These are phyloP conservation scores for Dioctria linearis DNA, from an alignment of 2,888 invertebrate species.

Conservation along the genomic window DNA sequence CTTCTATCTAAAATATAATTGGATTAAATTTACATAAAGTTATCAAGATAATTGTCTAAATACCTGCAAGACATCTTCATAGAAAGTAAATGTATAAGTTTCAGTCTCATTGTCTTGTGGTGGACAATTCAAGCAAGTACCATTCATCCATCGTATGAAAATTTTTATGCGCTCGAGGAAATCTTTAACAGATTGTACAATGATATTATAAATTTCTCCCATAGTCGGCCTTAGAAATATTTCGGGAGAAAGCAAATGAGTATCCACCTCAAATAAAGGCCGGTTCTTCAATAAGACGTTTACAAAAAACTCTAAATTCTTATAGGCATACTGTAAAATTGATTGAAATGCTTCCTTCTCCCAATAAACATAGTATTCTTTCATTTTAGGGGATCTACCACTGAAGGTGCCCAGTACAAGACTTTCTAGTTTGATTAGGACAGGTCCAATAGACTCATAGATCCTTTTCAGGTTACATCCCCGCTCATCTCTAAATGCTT, in stretches of 20 bases:
- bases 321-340: constrained; percentile 73
- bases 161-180: constrained; percentile 80
- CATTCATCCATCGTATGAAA: constrained; percentile 90
- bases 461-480: constrained; percentile 79
- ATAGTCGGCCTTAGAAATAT: constrained; percentile 83
- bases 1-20: constrained; percentile 77
- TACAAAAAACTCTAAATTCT: constrained; percentile 74
- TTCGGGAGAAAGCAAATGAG: constrained; percentile 81
- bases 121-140: constrained; percentile 82
- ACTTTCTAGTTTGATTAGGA: constrained; percentile 88
- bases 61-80: constrained; percentile 83
- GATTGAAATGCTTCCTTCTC: constrained; percentile 84
- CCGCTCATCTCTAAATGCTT: constrained; percentile 78
- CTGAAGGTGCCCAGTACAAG: constrained; percentile 85
- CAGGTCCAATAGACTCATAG: constrained; percentile 86
- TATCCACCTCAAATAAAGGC: constrained; percentile 86
- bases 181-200: constrained; percentile 82
- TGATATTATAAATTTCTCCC: constrained; percentile 83
- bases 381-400: constrained; percentile 82
- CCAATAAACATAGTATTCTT: constrained; percentile 85
- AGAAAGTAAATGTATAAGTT: constrained; percentile 81
- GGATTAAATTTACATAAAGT: too few species aligned
- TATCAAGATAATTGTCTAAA: constrained; percentile 12
- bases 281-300: constrained; percentile 72
- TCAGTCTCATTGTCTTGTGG: constrained; percentile 65